Conservation (phyloP, 1,140 invertebrate species). For the Saccostrea glomerata region DNA sequence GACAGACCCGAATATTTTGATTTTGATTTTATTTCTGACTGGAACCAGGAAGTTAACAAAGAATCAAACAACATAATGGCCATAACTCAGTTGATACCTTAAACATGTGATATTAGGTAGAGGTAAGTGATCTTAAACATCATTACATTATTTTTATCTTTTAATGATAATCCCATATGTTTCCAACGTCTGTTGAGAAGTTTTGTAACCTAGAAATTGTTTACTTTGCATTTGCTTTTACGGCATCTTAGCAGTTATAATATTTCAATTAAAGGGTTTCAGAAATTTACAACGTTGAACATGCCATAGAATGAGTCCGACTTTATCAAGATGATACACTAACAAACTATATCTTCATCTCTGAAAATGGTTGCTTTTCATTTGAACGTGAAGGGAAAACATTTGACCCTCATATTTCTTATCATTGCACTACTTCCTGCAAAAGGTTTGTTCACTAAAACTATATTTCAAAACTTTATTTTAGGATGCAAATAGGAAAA, state of each 20-base stretch:
- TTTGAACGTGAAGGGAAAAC: neutral
- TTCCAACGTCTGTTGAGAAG: neutral
- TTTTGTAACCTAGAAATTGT: conserved; percentile 8
- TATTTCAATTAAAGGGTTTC: neutral
- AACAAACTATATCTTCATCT: neutral
- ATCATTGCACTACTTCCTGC: neutral
- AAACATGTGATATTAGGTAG: no score
- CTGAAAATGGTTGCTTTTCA: neutral
- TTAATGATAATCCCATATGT: neutral
- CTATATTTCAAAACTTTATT: no score
- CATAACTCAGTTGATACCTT: no score
- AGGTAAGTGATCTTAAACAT: neutral
- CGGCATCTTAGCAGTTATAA: neutral
- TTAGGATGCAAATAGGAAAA: no score
- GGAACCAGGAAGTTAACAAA: neutral
- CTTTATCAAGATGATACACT: neutral
- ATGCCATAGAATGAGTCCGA: neutral
- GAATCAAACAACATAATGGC: no score
- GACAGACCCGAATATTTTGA: neutral
- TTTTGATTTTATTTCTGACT: neutral
- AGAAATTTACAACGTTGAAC: neutral
- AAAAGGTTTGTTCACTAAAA: neutral
- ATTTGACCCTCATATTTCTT: neutral
- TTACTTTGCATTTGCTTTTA: neutral
- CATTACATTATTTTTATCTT: neutral